A percentile compares a stretch with the other conserved stretches of the same genome.
Evolutionary conservation across 2,113 vertebrate genomes (phyloP).

Genomic region (Emydura subglobosa): DNA sequence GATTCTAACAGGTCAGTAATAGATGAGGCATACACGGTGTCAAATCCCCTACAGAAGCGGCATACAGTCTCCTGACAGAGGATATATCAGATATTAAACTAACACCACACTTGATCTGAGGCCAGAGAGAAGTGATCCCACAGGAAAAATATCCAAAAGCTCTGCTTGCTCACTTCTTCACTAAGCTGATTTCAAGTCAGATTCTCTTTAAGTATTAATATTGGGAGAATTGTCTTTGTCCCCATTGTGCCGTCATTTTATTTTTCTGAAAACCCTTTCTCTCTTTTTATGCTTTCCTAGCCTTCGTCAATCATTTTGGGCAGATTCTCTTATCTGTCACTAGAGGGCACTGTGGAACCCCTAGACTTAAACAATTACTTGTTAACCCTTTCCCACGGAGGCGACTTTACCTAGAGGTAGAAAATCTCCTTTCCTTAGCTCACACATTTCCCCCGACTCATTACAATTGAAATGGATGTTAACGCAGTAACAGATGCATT

Average conservation of each 20-base stretch:
- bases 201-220: not conserved
- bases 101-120: not conserved
- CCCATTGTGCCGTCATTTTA: not conserved
- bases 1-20: not conserved
- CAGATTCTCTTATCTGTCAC: not conserved
- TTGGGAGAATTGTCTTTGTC: not conserved
- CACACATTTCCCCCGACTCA: not conserved
- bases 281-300: fast-evolving
- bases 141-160: not conserved
- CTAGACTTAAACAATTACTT: not conserved
- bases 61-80: not conserved
- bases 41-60: not conserved
- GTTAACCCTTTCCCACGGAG: not conserved
- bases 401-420: not conserved
- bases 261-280: not conserved
- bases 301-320: not conserved
- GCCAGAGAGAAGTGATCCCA: not conserved
- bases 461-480: not conserved
- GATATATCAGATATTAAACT: not conserved
- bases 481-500: constrained; percentile 7
- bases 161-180: fast-evolving
- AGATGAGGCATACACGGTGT: not conserved
- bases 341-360: not conserved
- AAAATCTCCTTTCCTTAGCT: not conserved
- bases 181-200: not conserved